These are phyloP conservation scores for Eledona agricola DNA, from an alignment of 2,888 invertebrate species.

Conservation along the genomic window DNA sequence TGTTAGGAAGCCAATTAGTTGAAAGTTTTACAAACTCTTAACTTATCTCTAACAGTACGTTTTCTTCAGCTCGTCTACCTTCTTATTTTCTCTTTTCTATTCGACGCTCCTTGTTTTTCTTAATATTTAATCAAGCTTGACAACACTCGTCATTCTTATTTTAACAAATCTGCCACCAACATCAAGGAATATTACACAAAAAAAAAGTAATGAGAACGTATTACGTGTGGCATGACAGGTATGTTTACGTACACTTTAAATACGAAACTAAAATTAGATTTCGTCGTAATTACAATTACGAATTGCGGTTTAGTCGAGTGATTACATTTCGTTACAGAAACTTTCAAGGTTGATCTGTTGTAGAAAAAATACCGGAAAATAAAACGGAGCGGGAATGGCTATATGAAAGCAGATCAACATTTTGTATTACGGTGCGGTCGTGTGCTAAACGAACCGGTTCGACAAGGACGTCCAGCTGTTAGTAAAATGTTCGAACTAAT, in stretches of 20 bases:
- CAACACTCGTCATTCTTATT: no score
- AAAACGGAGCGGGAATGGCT: constrained; percentile 25
- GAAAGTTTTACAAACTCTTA: no score
- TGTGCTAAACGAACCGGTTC: constrained; percentile 28
- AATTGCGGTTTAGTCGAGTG: constrained; percentile 23
- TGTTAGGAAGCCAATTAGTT: no score
- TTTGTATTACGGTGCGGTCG: constrained; percentile 29
- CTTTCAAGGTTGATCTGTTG: constrained; percentile 26
- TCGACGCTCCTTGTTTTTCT: no score
- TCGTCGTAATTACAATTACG: constrained; percentile 23
- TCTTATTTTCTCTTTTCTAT: no score
- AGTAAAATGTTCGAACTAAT: constrained; percentile 12
- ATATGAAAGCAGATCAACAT: constrained; percentile 34
- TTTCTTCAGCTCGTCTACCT: no score
- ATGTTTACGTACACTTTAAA: not conserved
- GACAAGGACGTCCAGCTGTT: constrained; percentile 30
- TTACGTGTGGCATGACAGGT: no score
- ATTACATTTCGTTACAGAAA: constrained; percentile 26
- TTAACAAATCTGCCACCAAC: no score
- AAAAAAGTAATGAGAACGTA: no score
- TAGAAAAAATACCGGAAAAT: constrained; percentile 30
- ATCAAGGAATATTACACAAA: no score
- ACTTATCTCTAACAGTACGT: no score
- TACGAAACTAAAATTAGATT: constrained; percentile 15
- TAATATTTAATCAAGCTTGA: no score